Base-by-base conservation (phyloP, 2,113 vertebrate species). In the Acanthisitta chloris region DNA sequence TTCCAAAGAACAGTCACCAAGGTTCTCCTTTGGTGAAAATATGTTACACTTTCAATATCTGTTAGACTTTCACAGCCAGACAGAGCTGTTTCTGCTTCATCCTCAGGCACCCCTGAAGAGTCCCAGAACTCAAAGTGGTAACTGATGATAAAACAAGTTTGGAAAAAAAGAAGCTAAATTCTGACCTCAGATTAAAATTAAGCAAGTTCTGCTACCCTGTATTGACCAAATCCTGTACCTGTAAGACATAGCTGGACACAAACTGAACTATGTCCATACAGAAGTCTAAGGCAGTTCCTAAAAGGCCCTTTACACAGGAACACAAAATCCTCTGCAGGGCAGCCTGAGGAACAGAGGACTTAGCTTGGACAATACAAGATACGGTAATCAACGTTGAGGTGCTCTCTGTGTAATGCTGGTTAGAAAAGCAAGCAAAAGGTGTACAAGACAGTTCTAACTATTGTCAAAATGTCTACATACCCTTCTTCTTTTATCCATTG, bases 401-500 rank as follows among this genome's bases (percentile, higher is more conserved):
- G 19, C 34, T 16, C 57, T 23, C n/a, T 42, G 36, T 7, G 31
- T 2, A 34, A 31, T 0, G 26, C 20, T 38, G 33, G 19, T 2
- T 17, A 51, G 26, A 76, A 62, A 91, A 10, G 6, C 48, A 67
- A 40, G 42, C 28, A 38, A 18, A 43, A 62, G 48, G 8, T 2
- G 8, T 29, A 54, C 2, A 11, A 24, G 29, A 20, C 17, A 40
- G 33, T 45, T 34, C 20, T 20, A 90, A 49, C 15, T 21, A 8
- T 1, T n/a, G 36, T 18, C 42, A 72, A 34, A 86, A 58, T 18
- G 71, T 64, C 45, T 79, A 97, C 98, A 40, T 96, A 99, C 99
- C 96, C 99, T 98, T 94, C 99, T 98, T 82, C 99, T 99, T 94
- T 99, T 99, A 93, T 99, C 99, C 98, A 99, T 99, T 34, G 99